Conservation (phyloP, 2,888 invertebrate genomes). For the Drosophila nigritarsus region DNA sequence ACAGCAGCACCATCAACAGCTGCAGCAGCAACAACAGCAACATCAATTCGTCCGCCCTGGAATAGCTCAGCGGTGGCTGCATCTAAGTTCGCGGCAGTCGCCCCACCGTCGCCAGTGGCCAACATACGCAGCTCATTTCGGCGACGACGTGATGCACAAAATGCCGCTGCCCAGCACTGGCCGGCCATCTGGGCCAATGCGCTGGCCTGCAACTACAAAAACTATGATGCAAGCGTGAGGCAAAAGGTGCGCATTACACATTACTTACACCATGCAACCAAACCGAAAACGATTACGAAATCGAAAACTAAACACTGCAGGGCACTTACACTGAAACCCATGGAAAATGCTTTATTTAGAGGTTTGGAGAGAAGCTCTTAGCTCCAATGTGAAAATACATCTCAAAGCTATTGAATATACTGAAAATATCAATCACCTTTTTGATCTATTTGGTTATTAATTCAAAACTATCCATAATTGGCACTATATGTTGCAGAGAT, state of each 20-base stretch:
- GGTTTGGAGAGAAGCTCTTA: background rate
- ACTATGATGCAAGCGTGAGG: slow-evolving; percentile 81
- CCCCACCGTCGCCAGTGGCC: slow-evolving; percentile 59
- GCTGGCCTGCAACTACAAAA: slow-evolving; percentile 80
- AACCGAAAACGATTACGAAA: background rate
- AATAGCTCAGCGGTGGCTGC: slow-evolving; percentile 75
- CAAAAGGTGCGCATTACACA: slow-evolving; percentile 79
- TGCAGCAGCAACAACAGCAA: slow-evolving; percentile 8
- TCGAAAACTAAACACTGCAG: background rate
- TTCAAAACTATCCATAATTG: background rate
- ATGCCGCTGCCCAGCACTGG: slow-evolving; percentile 77
- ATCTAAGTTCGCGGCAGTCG: slow-evolving; percentile 59
- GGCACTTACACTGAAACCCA: background rate
- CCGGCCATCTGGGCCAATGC: slow-evolving; percentile 83
- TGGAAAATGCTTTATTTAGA: background rate
- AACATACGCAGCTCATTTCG: slow-evolving; percentile 80
- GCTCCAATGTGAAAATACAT: background rate
- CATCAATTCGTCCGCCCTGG: slow-evolving; percentile 76
- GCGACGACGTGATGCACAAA: slow-evolving; percentile 80
- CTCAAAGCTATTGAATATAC: background rate
- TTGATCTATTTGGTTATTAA: background rate
- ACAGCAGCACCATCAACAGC: slow-evolving; percentile 5
- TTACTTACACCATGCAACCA: slow-evolving; percentile 51
- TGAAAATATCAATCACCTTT: background rate
- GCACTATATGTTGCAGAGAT: background rate